Percentiles rank a stretch among this genome's conserved stretches.
Conservation (phyloP, 2,113 vertebrate genomes). For the Brienomyrus longianalis region DNA sequence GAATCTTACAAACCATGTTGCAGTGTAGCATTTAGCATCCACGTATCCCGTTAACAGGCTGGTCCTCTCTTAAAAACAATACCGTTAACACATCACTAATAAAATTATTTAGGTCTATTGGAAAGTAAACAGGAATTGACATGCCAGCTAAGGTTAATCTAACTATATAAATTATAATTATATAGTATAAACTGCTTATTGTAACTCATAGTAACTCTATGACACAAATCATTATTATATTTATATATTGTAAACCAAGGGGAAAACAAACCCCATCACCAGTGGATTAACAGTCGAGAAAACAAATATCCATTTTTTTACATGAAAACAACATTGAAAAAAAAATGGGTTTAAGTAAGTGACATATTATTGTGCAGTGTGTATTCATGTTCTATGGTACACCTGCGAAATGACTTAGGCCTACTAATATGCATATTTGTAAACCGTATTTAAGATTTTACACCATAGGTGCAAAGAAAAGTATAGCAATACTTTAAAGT, state of each 20-base stretch:
- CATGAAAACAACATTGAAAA: neutral
- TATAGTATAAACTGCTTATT: neutral
- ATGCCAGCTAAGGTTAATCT: neutral
- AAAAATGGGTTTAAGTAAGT: neutral
- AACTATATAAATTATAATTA: neutral
- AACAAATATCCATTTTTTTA: neutral
- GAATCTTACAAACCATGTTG: neutral
- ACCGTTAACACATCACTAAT: neutral
- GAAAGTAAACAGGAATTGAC: neutral
- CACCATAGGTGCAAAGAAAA: neutral
- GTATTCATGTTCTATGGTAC: neutral
- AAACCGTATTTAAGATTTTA: neutral
- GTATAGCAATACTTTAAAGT: neutral
- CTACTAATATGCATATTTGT: neutral
- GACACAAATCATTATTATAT: neutral
- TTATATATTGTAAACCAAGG: neutral
- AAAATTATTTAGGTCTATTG: neutral
- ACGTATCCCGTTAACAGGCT: neutral
- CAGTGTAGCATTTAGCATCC: neutral
- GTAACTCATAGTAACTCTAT: neutral
- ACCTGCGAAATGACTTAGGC: neutral
- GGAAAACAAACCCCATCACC: neutral
- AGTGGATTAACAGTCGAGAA: neutral
- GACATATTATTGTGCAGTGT: neutral
- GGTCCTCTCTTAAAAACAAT: neutral